Conservation (phyloP, 2,888 invertebrate genomes). For the Perdita meconis region DNA sequence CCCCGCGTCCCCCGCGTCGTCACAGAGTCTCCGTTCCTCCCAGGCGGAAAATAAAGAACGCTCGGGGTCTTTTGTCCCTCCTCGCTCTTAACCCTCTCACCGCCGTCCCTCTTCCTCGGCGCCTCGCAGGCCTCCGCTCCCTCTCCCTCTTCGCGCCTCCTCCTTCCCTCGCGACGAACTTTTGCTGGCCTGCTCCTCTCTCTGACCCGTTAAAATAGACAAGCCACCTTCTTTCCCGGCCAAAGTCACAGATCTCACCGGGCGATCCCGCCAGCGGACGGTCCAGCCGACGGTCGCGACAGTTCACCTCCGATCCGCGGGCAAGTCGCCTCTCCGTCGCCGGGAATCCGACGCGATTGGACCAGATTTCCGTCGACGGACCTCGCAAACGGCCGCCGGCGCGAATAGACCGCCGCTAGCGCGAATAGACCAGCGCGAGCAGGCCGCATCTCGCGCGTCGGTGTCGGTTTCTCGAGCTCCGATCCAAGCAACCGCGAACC, state of each 20-base stretch:
- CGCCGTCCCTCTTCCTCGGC: slow-evolving; percentile 31
- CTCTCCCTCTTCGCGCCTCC: slow-evolving; percentile 3
- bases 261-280: slow-evolving; percentile 68
- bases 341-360: slow-evolving; percentile 48
- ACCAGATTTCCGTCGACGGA: slow-evolving; percentile 47
- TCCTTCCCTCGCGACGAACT: slow-evolving; percentile 28
- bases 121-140: not conserved
- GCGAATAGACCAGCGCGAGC: too few relatives aligned
- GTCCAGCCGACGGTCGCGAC: slow-evolving; percentile 64
- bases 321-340: slow-evolving; percentile 66
- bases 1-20: slow-evolving; percentile 12
- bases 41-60: slow-evolving; percentile 72
- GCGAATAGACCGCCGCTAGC: slow-evolving; percentile 24
- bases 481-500: too few relatives aligned
- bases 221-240: slow-evolving; percentile 76
- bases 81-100: slow-evolving; percentile 60
- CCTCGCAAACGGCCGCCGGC: slow-evolving; percentile 21
- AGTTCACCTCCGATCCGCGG: slow-evolving; percentile 78
- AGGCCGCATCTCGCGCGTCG: not conserved
- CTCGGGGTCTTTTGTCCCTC: slow-evolving; percentile 63
- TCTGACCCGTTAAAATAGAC: slow-evolving; percentile 81
- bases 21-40: slow-evolving; percentile 22
- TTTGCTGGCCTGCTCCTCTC: slow-evolving; percentile 59
- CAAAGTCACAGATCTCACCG: slow-evolving; percentile 79
- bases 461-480: too few relatives aligned